Base-by-base conservation (phyloP, 2,113 vertebrate genomes). In the Corydoras sp. region DNA sequence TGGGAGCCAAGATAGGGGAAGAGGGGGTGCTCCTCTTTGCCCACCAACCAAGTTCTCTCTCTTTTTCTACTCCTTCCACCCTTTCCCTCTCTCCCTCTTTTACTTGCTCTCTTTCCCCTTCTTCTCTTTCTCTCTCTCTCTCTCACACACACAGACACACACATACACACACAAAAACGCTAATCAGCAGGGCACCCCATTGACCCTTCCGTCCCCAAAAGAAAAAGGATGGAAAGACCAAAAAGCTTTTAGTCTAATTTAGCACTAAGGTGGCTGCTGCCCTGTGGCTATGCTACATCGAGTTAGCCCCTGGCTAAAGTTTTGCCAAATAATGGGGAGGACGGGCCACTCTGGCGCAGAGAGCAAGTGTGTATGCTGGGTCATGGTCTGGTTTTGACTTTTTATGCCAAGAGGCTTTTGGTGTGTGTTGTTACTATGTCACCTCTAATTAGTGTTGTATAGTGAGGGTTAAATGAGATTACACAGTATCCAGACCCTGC, bases 381-480 rank as follows among this genome's bases (percentile, higher is more conserved):
- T 93, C 93, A 90, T 89, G 85, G 87, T 83, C 88, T 86, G 90
- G 86, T 87, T 85, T 85, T 88, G 90, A 92, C 91, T 93, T 92
- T 91, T 91, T 88, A 62, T 86, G 84, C 89, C 88, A 86, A 91
- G 90, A 88, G 83, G 87, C 87, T 78, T 89, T 88, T 81, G 85
- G 87, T 87, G 86, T 85, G 86, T 83, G 89, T 88, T 85, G 89
- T 89, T 83, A 85, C 88, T 86, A 59, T 89, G 91, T 92, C 91
- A 86, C 83, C 86, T 89, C 89, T 91, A 86, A 92, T 93, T 92
- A 92, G 90, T 88, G 56, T 76, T 76, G 84, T 81, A 84, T 91
- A 89, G 86, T 88, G 65, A 90, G 87, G 90, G 91, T 90, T 92
- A 92, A 92, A 92, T 88, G 89, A 90, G 92, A 93, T 93, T 93